Base-by-base conservation (phyloP, 2,797 vertebrate genomes). In the Parotocinclus haroldoi region DNA sequence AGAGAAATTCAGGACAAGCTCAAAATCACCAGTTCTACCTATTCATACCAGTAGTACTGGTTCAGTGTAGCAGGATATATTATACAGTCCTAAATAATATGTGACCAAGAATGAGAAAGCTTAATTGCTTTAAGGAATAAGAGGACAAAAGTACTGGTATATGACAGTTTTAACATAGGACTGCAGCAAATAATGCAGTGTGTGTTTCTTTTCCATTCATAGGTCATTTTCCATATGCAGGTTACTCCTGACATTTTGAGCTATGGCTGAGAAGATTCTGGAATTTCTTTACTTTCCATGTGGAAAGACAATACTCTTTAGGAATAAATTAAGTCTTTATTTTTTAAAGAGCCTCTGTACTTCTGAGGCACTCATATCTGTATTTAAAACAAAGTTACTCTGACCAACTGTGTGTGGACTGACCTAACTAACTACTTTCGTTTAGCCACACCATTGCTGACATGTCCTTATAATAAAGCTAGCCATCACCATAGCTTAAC, bases 191-290 rank as follows among this genome's bases (percentile, higher is more conserved):
- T 65, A 36, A 62, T 71, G 54, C 19, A 58, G 63, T 64, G 36
- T 58, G 45, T 55, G 40, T 42, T 64, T 12, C 40, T 71, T 76
- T 76, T 76, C 68, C 71, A 74, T 71, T 60, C 58, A 65, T 16
- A 46, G 16, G 56, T 71, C 7, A 36, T 50, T 50, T 72, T 74
- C 74, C 73, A 74, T 76, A 66, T 60, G 56, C 12, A 49, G 18
- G 66, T 76, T 73, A 59, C 57, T 76, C 69, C 69, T 76, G 74
- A 64, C 58, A 66, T 59, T 68, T 71, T 73, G 60, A 42, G 10
- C 45, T 62, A 60, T 48, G 68, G 60, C 66, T 72, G 46, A 62
- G 63, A 67, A 64, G 66, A 74, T 51, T 70, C 66, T 65, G 63
- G 66, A 75, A 71, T 68, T 64, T 62, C 62, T 14, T 66, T 52